Base-by-base conservation (phyloP, 2,888 invertebrate genomes). In the Eupsilia transversa region DNA sequence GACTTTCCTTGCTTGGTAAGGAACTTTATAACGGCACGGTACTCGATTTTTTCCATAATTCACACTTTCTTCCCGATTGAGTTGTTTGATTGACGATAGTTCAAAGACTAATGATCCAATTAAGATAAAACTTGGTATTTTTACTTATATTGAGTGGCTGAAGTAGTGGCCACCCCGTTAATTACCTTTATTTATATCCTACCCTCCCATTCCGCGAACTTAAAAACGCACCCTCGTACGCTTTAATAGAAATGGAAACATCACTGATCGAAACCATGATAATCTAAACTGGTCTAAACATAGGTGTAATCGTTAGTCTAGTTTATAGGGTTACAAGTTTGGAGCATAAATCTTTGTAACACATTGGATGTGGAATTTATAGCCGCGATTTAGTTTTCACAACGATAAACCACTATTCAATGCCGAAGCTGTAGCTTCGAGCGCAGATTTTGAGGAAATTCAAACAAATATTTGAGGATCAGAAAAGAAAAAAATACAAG, bases 301-400 rank as follows among this genome's bases (percentile, higher is more conserved):
- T 77, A 83, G 66, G 73, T 69, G 78, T 76, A 86, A 77, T 72
- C 70, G 78, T 83, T 79, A 85, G 76, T 83, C 74, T 86, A 85
- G 79, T 87, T 85, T 80, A 84, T 85, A 82, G 80, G 63, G 82
- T 81, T 82, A 65, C 64, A 61, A 88, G 87, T 91, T 90, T 86
- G 88, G 83, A 87, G 76, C 90, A 94, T 94, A 94, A 94, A 95
- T 94, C 89, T 89, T 89, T 87, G 85, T 87, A 91, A 90, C 86
- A 90, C 91, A 89, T 89, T 91, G 88, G 88, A 81, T 89, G 84
- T 85, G 83, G 82, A 90, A 94, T 94, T 94, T 94, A 94, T 92
- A 74, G 89, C 83, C 73, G 81, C 88, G 87, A 90, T 91, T 92
- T 90, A 89, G 89, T 90, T 92, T 92, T 90, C 89, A 86, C 82